Conservation (phyloP, 1,140 invertebrate genomes). For the Charaxes varanes region DNA sequence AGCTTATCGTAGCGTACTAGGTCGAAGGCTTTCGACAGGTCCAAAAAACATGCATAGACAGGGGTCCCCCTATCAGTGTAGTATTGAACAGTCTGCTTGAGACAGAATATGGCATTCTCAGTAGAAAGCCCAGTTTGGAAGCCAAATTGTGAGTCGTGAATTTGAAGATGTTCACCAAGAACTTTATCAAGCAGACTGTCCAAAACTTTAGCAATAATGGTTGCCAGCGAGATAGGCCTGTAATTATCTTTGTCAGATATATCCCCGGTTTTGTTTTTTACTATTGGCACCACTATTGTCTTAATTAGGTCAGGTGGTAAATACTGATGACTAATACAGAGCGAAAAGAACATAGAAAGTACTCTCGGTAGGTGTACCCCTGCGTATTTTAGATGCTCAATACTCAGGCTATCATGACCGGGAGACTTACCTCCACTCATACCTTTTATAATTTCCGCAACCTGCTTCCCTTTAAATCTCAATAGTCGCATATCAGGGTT, state of each 20-base stretch:
- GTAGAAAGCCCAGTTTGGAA: conserved; percentile 8
- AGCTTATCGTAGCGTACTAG: not conserved
- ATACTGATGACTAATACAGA: no score
- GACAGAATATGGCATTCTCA: conserved; percentile 4
- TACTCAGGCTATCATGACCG: no score
- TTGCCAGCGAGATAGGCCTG: conserved; percentile 2
- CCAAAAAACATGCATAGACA: conserved; percentile 4
- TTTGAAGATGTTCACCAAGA: no score
- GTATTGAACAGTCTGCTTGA: conserved; percentile 10
- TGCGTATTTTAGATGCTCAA: no score
- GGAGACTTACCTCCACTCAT: no score
- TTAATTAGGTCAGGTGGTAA: no score
- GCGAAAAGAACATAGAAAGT: no score
- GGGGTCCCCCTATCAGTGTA: conserved; percentile 2
- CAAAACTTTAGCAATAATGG: conserved; percentile 3
- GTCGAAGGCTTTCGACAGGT: conserved; percentile 6
- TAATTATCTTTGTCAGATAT: not conserved
- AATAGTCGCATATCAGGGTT: no score
- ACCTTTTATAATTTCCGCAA: no score
- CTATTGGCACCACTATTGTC: conserved; percentile 1
- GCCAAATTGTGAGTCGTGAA: conserved; percentile 3
- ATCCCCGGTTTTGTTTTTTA: conserved; percentile 4
- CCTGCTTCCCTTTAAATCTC: no score
- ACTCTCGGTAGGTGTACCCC: no score
- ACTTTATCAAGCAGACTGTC: not conserved